Base-by-base conservation (phyloP, 2,888 invertebrate species). In the Rhaphigaster nebulosa region DNA sequence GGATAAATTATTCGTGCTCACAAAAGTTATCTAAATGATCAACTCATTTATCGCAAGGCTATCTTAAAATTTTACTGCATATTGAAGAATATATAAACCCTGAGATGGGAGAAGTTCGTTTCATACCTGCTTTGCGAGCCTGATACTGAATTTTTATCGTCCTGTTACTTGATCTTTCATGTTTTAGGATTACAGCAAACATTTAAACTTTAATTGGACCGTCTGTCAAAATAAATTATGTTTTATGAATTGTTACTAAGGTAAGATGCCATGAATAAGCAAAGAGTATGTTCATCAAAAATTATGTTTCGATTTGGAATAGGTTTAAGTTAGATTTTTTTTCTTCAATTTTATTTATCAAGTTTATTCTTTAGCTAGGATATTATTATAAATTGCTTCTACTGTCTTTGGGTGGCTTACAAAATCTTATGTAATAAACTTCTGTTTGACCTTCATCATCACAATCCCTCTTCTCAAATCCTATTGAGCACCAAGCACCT, bases 101-200 rank as follows among this genome's bases (percentile, higher is more conserved):
- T 38, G 34, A 29, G 65, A 38, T 38, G 70, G 20, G 20, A 38
- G 70, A 76, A 20, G 18, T 38, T 38, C 20, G 70, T 76, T 76
- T 76, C 70, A 38, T 38, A 38, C 34, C 70, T n/a, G 38, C 1
- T 76, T 76, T 76, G 38, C 38, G 70, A 76, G 38, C 70, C 34
- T 20, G 4, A 38, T 76, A 76, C 70, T 76, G 34, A 76, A 76
- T 76, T 76, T 76, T 76, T 76, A 65, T 29, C 29, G 65, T 29
- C 5, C 65, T 18, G 65, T 15, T 65, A 76, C 70, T 76, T 76
- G 8, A 34, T 38, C 20, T 20, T 23, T 76, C 70, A 38, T 38
- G 34, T 76, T 76, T 76, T 38, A 76, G 70, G 70, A 38, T 76
- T 76, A 76, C 70, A 29, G 70, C 70, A 76, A 38, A 76, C 70